Evolutionary conservation across 1,140 invertebrate species (phyloP), one percentile per base, ranked within the genome.

Genomic region (Drosophila sulfurigaster): DNA sequence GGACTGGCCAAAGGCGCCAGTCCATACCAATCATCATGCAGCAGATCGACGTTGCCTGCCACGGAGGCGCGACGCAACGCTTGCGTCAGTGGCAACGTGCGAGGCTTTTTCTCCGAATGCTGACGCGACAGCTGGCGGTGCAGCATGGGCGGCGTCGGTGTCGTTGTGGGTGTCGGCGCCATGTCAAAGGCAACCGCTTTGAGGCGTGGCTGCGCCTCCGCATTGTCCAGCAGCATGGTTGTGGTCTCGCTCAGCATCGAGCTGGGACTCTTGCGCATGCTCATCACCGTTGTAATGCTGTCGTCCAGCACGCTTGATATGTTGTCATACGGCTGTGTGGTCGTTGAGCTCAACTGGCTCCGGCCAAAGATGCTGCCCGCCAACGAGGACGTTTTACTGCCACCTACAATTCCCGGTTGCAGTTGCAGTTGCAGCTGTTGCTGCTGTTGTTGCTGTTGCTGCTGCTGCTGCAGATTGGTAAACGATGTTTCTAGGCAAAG

Each of bases 1-100:
- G 97, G 97, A 28, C 96, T 97, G 1, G 97, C 97, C 16, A 98
- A 88, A 0, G 97, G 97, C 0, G 97, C 97, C 16, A 95, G 92
- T 2, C 94, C 94, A 77, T 94, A 94, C 94, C 95, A 95, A 78
- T 96, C 95, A 59, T 95, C 94, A 72, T 94, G 94, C 16, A 94
- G 92, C 5, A 94, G 79, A 74, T 95, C 94, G 2, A 94, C 81
- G 35, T 38, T 38, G 35, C 48, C 92, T 74, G 85, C 78, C 71
- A 91, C 83, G 10, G 91, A 92, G 38, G 91, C 91, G n/a, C 91
- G 59, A 0, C 81, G 91, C 51, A 92, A 48, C 3, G 81, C 82
- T 51, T 83, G 78, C 2, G 78, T 79, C 38, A 85, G 16, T 0
- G 78, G 88, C 68, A 81, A 63, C 0, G 73, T 70, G 2, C 69